phyloP scores from a whole-genome alignment of 2,888 invertebrate genomes.

The Rhyacophila evoluta region DNA sequence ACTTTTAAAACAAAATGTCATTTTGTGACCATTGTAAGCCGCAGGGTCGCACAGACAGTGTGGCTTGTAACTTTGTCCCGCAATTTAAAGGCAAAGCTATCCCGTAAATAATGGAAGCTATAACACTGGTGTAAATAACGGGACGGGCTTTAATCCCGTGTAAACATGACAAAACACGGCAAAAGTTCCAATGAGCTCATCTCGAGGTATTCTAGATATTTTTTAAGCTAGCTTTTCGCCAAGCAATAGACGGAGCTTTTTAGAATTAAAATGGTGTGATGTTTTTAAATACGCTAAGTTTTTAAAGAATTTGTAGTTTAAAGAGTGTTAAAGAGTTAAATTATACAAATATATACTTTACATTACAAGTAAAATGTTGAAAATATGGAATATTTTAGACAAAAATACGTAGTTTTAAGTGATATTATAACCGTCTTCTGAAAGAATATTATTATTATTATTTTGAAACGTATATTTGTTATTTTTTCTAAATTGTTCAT shows the following conservation, averaged over 20 bases:
- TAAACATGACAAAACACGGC: slow-evolving; percentile 13
- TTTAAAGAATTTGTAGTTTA: too few relatives aligned
- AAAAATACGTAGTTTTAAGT: too few relatives aligned
- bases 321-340: too few relatives aligned
- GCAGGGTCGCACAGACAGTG: not conserved
- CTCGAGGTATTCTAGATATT: not conserved
- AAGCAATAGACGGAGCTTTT: too few relatives aligned
- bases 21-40: not conserved
- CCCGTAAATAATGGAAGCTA: not conserved
- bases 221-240: not conserved
- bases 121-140: not conserved
- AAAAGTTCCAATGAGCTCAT: slow-evolving; percentile 9
- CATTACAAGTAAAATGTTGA: too few relatives aligned
- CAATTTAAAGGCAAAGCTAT: slow-evolving; percentile 20
- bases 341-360: too few relatives aligned
- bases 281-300: not conserved
- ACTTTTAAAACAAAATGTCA: not conserved
- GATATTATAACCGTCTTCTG: too few relatives aligned
- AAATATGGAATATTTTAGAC: too few relatives aligned
- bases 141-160: not conserved
- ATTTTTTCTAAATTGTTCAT: too few relatives aligned
- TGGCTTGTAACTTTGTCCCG: slow-evolving; percentile 2
- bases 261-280: not conserved
- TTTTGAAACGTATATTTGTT: too few relatives aligned
- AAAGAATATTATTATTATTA: too few relatives aligned